A percentile compares a stretch with the other conserved stretches of the same genome.
phyloP scores from a whole-genome alignment of 92 coral and sea anemone species.

The Chrysogorgia sp. region DNA sequence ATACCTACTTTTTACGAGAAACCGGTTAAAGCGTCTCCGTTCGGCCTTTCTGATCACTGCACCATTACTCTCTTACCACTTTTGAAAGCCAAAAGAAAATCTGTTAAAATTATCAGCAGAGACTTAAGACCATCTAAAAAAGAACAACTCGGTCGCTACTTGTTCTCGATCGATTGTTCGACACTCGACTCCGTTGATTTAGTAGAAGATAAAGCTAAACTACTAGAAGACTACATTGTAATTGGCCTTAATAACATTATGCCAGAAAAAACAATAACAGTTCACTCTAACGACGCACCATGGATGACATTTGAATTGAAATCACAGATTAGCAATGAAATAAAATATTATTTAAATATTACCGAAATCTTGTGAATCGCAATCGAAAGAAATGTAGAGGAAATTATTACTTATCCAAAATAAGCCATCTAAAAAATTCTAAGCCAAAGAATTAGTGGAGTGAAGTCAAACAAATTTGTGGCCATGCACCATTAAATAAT shows the following conservation, averaged over 20 bases:
- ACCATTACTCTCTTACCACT: slow-evolving; percentile 26
- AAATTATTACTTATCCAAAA: slow-evolving; percentile 13
- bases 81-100: not conserved
- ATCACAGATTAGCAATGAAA: slow-evolving; percentile 3
- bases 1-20: not conserved
- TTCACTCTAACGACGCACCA: slow-evolving; percentile 23
- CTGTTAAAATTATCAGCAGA: slow-evolving; percentile 14
- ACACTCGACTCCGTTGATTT: slow-evolving; percentile 19
- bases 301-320: slow-evolving; percentile 33
- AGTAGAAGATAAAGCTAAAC: slow-evolving; percentile 9
- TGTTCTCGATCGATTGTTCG: slow-evolving; percentile 13
- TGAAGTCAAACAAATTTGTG: slow-evolving; percentile 38
- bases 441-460: slow-evolving; percentile 39
- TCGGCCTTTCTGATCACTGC: slow-evolving; percentile 36
- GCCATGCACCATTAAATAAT: slow-evolving; percentile 19
- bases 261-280: slow-evolving; percentile 22
- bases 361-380: slow-evolving; percentile 2
- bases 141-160: slow-evolving; percentile 19
- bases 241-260: slow-evolving; percentile 15
- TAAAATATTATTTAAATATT: no score
- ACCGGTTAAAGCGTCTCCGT: not conserved
- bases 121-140: slow-evolving; percentile 15
- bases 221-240: slow-evolving; percentile 9
- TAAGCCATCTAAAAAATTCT: slow-evolving; percentile 26
- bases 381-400: slow-evolving; percentile 19